Conservation (phyloP, 2,113 vertebrate genomes). For the Notechis scutatus region DNA sequence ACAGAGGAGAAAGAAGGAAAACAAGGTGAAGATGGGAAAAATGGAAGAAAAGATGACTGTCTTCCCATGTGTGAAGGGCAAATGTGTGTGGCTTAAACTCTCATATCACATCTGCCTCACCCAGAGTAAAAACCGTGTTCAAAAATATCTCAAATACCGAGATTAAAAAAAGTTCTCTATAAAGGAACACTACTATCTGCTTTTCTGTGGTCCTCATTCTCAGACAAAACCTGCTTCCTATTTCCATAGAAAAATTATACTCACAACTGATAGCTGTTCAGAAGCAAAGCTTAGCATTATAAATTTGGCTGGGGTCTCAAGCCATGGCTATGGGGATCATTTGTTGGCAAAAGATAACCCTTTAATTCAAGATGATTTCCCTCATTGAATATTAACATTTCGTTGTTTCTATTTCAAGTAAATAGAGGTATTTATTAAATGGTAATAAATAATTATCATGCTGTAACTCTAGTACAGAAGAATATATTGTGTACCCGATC, state of each 20-base stretch:
- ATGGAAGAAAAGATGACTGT: background rate
- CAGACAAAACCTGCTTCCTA: background rate
- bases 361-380: background rate
- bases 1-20: background rate
- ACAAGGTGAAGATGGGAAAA: background rate
- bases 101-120: background rate
- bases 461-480: background rate
- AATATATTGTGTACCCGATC: constrained; percentile 78
- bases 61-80: background rate
- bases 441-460: background rate
- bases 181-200: background rate
- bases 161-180: background rate
- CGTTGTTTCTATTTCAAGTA: background rate
- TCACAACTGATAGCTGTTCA: background rate
- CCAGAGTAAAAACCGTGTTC: background rate
- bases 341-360: background rate
- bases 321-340: background rate
- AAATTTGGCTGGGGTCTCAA: background rate
- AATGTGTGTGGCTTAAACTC: background rate
- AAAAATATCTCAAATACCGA: background rate
- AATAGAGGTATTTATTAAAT: background rate
- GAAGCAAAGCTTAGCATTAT: background rate
- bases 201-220: background rate
- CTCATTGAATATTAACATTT: background rate
- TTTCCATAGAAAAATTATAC: background rate